These are phyloP conservation scores for Phocides pigmalion DNA, from an alignment of 1,140 invertebrate species.

Conservation along the genomic window DNA sequence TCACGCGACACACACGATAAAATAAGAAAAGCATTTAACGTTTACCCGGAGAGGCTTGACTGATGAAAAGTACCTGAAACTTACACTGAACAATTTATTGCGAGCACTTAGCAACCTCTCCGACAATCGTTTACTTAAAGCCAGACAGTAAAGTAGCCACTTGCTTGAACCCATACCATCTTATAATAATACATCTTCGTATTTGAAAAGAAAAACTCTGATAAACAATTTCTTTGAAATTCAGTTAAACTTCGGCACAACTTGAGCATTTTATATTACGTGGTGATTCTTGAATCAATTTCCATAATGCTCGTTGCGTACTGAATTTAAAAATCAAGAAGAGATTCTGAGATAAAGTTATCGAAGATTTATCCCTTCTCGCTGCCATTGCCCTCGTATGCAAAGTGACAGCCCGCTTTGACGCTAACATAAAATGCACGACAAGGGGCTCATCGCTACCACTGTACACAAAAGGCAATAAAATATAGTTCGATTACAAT, in stretches of 20 bases:
- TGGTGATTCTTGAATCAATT: slow-evolving; percentile 50
- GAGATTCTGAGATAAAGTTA: slow-evolving; percentile 60
- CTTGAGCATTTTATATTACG: slow-evolving; percentile 27
- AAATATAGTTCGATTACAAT: no score
- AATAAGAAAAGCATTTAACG: slow-evolving; percentile 36
- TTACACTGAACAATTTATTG: slow-evolving; percentile 61
- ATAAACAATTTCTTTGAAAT: slow-evolving; percentile 8
- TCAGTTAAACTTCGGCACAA: no score
- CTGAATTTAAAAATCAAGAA: slow-evolving; percentile 62
- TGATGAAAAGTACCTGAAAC: slow-evolving; percentile 49
- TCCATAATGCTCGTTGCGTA: slow-evolving; percentile 57
- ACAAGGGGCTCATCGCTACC: slow-evolving; percentile 24
- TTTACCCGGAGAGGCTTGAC: slow-evolving; percentile 40
- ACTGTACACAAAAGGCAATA: no score
- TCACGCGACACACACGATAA: slow-evolving; percentile 11
- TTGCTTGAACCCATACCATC: slow-evolving; percentile 47
- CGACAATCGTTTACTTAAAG: slow-evolving; percentile 49
- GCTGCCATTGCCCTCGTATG: slow-evolving; percentile 45
- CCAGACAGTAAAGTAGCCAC: slow-evolving; percentile 53
- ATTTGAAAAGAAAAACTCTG: slow-evolving; percentile 15
- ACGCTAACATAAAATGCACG: slow-evolving; percentile 54
- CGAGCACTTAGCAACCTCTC: slow-evolving; percentile 63
- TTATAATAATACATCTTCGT: slow-evolving; percentile 42
- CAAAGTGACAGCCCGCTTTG: slow-evolving; percentile 52
- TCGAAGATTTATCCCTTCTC: slow-evolving; percentile 46